Base-by-base conservation (phyloP, 1,140 invertebrate species). In the Ylistrum balloti region DNA sequence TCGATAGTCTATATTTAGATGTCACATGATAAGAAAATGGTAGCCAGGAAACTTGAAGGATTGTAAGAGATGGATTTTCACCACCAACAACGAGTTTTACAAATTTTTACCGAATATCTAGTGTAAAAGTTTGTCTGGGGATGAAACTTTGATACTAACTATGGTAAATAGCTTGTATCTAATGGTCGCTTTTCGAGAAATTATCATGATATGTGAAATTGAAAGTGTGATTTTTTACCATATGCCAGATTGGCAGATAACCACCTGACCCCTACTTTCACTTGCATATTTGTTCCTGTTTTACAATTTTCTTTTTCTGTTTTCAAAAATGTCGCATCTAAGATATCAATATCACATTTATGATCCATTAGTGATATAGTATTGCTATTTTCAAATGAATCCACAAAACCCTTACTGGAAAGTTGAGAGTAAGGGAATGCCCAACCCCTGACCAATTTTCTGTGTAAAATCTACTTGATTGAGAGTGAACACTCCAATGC, bases 1-100 rank as follows among this genome's bases (percentile, higher is more conserved):
- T 35, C 34, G 85, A 85, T 74, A 85, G 33, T 35, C n/a, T 41
- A 33, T 33, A 17, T 32, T 22, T 38, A 74, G 56, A 17, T 41
- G 87, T 90, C 90, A 90, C 90, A 90, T 90, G 90, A 90, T 41
- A n/a, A n/a, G 34, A n/a, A 90, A 90, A 90, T 87, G 86, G 90
- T 38, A 41, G 87, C 13, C 56, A 74, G 1, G 22, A 74, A 74
- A 74, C 17, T n/a, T 74, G 17, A 22, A 74, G 17, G 56, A 28
- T 74, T 74, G 22, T 74, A 11, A 74, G 56, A n/a, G 11, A n/a
- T 3, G 11, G 11, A 22, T 48, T 48, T 20, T 20, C 45, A 48
- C 15, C n/a, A n/a, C 20, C 20, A 2, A 48, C 1, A 48, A 17
- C 45, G 11, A 17, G 45, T 48, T 48, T 48, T 48, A 48, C 20